These are phyloP conservation scores for Cataglyphis hispanica DNA, from an alignment of 1,140 invertebrate genomes.

Conservation along the genomic window DNA sequence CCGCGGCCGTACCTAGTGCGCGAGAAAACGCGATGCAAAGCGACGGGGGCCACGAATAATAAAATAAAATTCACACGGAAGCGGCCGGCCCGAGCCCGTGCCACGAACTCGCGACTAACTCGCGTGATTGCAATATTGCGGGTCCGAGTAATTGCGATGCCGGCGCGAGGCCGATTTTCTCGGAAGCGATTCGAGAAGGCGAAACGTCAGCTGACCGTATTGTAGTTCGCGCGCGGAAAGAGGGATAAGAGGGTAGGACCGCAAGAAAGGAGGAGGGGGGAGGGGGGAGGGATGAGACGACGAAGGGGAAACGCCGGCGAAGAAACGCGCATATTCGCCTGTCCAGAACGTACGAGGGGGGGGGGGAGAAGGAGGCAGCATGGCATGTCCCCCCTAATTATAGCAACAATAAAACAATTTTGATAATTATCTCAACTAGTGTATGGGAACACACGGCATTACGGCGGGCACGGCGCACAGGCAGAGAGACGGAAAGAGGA, in stretches of 20 bases:
- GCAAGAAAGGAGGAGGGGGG: neutral
- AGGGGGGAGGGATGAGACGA: constrained; percentile 39
- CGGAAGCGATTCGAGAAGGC: constrained; percentile 73
- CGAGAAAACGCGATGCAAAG: constrained; percentile 36
- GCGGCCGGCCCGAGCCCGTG: constrained; percentile 32
- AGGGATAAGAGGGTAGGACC: constrained; percentile 61
- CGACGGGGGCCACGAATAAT: constrained; percentile 49
- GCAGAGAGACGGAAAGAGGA: constrained; percentile 64
- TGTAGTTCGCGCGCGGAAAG: constrained; percentile 62
- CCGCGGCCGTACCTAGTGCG: neutral
- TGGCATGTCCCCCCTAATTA: constrained; percentile 85
- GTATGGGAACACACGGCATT: constrained; percentile 86
- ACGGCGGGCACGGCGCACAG: constrained; percentile 76
- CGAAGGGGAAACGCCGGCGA: constrained; percentile 62
- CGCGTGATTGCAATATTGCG: constrained; percentile 72
- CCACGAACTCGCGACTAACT: constrained; percentile 64
- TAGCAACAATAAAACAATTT: constrained; percentile 87
- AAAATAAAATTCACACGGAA: constrained; percentile 70
- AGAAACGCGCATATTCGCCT: constrained; percentile 51
- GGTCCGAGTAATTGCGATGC: constrained; percentile 67
- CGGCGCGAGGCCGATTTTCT: constrained; percentile 69
- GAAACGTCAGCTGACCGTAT: constrained; percentile 67
- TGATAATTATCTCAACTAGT: constrained; percentile 87
- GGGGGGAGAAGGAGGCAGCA: constrained; percentile 48
- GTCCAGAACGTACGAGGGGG: constrained; percentile 19